Base-by-base conservation (phyloP, 2,888 invertebrate species). In the Plebejus anna region DNA sequence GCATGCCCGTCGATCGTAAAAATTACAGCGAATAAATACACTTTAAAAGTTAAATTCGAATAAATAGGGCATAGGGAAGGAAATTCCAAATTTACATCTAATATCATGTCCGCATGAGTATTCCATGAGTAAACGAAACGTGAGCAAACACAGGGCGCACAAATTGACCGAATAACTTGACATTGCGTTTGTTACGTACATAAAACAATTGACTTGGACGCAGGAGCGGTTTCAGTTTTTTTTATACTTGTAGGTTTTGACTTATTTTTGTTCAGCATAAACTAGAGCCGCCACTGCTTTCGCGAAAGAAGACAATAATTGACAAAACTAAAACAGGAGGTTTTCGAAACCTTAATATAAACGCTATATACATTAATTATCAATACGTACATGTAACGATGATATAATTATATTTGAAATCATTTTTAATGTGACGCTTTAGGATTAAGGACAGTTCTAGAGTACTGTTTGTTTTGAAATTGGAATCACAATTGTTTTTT, bases 101-200 rank as follows among this genome's bases (percentile, higher is more conserved):
- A 91, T 91, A 91, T 91, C 91, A 91, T 89, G 90, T 90, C 86
- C 87, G 88, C 85, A 89, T 92, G 93, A 94, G 93, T 93, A 94
- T 93, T 92, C 85, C 84, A 80, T 89, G 90, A 91, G 91, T 91
- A 91, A 91, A 90, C 83, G 88, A 90, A 88, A 73, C 47, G 28
- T 73, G 89, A 88, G 84, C 90, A 90, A 88, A 89, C 88, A 66
- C 28, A 75, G 75, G 72, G 84, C 81, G 82, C 84, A 84, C 86
- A 84, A 92, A 92, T 93, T 92, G 92, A 93, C 92, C 85, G 88
- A 89, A 87, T 85, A 88, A 89, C 87, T 87, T 87, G 87, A 89
- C 88, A 84, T 81, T 28, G 82, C n/a, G 77, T 78, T 42, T 57
- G 61, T 70, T 76, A 76, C 76, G 59, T 84, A 83, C 81, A 82